Conservation (phyloP, 2,113 vertebrate species). For the Buteo buteo region DNA sequence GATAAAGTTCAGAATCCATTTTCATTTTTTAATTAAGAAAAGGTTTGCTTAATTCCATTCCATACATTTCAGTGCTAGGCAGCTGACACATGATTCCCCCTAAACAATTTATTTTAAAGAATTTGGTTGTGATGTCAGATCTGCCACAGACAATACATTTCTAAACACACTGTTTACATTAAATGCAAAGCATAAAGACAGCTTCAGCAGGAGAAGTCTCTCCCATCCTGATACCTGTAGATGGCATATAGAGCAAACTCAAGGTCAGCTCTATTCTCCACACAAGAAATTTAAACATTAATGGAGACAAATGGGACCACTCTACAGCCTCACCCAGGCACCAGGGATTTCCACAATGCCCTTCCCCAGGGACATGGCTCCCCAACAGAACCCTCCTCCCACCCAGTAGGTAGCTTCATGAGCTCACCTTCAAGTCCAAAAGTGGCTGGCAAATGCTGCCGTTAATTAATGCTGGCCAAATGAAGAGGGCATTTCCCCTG, state of each 20-base stretch:
- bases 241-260: background rate
- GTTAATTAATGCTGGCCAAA: background rate
- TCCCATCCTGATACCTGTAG: background rate
- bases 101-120: slow-evolving; percentile 34
- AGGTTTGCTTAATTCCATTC: slow-evolving; percentile 60
- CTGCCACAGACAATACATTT: slow-evolving; percentile 29
- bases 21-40: slow-evolving; percentile 66
- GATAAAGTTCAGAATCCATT: slow-evolving; percentile 70
- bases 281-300: background rate
- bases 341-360: background rate
- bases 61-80: slow-evolving; percentile 48
- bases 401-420: background rate
- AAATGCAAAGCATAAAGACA: background rate
- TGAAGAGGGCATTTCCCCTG: background rate
- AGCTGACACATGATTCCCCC: slow-evolving; percentile 32
- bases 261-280: background rate
- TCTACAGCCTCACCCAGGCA: background rate
- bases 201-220: background rate
- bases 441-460: background rate
- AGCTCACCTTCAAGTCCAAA: background rate
- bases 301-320: background rate
- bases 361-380: background rate
- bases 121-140: slow-evolving; percentile 35
- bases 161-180: slow-evolving; percentile 18
- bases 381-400: background rate